Evolutionary conservation across 2,888 invertebrate genomes (phyloP), one percentile per base, ranked within the genome.

Genomic region (Heteromurus nitidus): DNA sequence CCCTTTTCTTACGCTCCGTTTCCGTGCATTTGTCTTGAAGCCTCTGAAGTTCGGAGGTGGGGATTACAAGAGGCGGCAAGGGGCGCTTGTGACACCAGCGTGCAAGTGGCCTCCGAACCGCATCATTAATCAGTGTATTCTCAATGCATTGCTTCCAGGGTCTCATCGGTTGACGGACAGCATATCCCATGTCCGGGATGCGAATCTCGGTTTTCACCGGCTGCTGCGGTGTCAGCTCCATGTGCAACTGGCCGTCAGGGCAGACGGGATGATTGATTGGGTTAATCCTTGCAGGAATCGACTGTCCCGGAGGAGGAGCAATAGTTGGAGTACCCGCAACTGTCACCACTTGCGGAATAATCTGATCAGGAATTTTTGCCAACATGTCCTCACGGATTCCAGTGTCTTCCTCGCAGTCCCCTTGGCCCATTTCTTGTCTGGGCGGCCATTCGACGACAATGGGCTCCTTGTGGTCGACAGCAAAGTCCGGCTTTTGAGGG

Each of bases 131-230:
- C 5, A 85, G 24, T 16, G 84, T 73, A 26, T 82, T 85, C 24
- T 87, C 87, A 20, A 85, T 84, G 53, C 87, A 87, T 68, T 86
- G 87, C 31, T 31, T 76, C 87, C 87, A 86, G 3, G 80, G 77
- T 36, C 83, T 31, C 44, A 72, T 65, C 2, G 86, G 86, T 16
- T 82, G 82, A 2, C 84, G 67, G 11, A 85, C 80, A 9, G 79
- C 74, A 50, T 62, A 68, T 13, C 62, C 62, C 73, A 79, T 18
- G 9, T 82, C 79, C 0, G 74, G 79, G 28, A 82, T 68, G 3
- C 69, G 72, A 28, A 76, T 62, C 30, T 70, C 70, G n/a, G 64
- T 20, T 75, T 81, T 75, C 2, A 55, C 42, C 11, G 69, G 75
- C 13, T 69, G 26, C 0, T 47, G 76, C 7, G 77, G 77, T 13